Evolutionary conservation across 2,888 invertebrate genomes (phyloP).

Genomic region (Xanthorhoe designata): DNA sequence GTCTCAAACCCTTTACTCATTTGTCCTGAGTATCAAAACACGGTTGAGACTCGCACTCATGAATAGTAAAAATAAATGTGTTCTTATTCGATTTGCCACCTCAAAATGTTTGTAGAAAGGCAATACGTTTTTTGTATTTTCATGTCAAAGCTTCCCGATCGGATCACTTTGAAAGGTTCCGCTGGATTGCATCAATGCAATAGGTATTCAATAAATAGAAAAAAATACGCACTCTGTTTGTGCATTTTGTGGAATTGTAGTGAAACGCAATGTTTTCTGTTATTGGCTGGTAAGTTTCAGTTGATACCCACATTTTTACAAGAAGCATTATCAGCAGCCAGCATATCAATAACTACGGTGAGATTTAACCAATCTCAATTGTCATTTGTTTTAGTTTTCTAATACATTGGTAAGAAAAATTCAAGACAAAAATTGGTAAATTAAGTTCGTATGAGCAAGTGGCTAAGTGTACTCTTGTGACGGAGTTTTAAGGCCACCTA

Average conservation of each 20-base stretch:
- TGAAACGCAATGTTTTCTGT: background rate
- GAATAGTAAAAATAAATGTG: background rate
- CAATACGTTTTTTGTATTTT: slow-evolving; percentile 9
- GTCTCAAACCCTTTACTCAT: background rate
- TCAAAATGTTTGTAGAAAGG: slow-evolving; percentile 10
- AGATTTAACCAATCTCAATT: no score
- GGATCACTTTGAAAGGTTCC: slow-evolving; percentile 15
- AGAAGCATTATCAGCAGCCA: background rate
- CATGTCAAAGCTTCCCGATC: slow-evolving; percentile 19
- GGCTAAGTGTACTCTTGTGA: no score
- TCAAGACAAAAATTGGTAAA: no score
- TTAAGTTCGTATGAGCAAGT: no score
- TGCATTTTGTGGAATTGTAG: background rate
- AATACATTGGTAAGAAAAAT: no score
- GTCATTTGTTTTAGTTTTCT: no score
- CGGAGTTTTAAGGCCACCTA: no score
- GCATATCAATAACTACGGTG: no score
- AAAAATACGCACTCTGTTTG: slow-evolving; percentile 3
- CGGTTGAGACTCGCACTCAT: no score
- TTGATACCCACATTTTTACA: background rate
- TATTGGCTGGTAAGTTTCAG: background rate
- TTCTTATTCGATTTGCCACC: background rate
- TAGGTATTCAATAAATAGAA: slow-evolving; percentile 12
- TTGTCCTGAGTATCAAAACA: background rate
- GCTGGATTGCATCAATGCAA: slow-evolving; percentile 9